Conservation (phyloP, 2,888 invertebrate species). For the Aporophyla nigra region DNA sequence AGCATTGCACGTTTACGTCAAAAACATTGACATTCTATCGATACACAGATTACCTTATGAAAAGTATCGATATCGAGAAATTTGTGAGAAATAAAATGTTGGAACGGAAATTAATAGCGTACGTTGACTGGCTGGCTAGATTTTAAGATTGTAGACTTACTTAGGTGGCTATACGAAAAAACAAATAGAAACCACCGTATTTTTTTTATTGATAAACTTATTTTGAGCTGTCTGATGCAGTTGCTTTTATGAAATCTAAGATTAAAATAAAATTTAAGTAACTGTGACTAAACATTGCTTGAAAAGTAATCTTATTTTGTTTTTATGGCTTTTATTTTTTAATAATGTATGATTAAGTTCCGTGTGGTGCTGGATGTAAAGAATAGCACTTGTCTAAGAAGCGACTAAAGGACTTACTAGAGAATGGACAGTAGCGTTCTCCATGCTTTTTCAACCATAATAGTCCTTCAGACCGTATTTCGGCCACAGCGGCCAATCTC, state of each 20-base stretch:
- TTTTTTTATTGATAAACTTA: not conserved
- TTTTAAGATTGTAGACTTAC: conserved; percentile 3
- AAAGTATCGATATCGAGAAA: conserved; percentile 37
- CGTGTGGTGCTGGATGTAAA: no score
- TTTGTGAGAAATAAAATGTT: conserved; percentile 45
- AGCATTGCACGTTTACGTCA: conserved; percentile 42
- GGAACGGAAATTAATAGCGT: conserved; percentile 59
- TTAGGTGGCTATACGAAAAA: not conserved
- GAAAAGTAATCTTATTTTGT: not conserved
- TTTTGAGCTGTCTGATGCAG: not conserved
- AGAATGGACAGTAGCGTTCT: no score
- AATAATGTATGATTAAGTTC: no score
- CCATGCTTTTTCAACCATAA: no score
- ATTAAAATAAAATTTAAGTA: not conserved
- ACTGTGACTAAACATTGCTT: not conserved
- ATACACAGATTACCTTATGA: conserved; percentile 51
- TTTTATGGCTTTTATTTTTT: not conserved
- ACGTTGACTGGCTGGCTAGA: conserved; percentile 30
- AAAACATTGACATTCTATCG: conserved; percentile 39
- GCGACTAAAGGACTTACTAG: no score
- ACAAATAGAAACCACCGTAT: not conserved
- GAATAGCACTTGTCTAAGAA: no score
- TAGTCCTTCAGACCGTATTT: no score
- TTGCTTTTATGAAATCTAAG: not conserved
- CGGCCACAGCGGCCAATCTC: no score